Conservation (phyloP, 2,888 invertebrate genomes). For the Nemotelus nigrinus region DNA sequence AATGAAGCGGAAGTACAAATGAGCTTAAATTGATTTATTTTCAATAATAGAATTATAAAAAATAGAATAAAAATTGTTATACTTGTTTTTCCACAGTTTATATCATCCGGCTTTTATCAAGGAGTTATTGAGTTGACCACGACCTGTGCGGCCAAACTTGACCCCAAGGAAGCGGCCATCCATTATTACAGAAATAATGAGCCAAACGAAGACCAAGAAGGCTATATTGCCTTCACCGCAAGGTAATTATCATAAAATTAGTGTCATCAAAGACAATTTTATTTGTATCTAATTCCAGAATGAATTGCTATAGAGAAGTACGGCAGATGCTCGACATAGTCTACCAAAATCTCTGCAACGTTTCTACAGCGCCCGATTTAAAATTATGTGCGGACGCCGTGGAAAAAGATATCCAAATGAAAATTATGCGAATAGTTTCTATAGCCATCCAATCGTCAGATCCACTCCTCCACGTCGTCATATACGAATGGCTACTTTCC, state of each 20-base stretch:
- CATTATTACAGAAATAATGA: slow-evolving; percentile 89
- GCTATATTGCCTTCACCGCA: slow-evolving; percentile 76
- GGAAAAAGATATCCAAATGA: slow-evolving; percentile 54
- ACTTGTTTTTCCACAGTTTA: slow-evolving; percentile 65
- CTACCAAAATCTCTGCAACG: slow-evolving; percentile 58
- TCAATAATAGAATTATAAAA: no score
- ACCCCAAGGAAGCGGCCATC: slow-evolving; percentile 86
- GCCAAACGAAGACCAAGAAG: slow-evolving; percentile 84
- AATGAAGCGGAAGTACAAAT: no score
- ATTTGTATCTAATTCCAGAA: slow-evolving; percentile 66
- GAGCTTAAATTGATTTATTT: no score
- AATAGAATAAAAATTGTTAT: not conserved
- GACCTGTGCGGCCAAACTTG: slow-evolving; percentile 85
- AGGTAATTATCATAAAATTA: slow-evolving; percentile 60
- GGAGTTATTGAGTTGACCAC: slow-evolving; percentile 90
- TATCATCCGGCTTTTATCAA: slow-evolving; percentile 81
- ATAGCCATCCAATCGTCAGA: slow-evolving; percentile 78
- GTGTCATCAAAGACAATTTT: not conserved
- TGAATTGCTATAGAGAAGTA: slow-evolving; percentile 90
- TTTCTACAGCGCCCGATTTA: slow-evolving; percentile 58
- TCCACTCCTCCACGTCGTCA: slow-evolving; percentile 87
- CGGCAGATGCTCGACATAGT: slow-evolving; percentile 77
- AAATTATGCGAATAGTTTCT: slow-evolving; percentile 72
- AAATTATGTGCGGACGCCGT: slow-evolving; percentile 51
- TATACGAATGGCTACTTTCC: slow-evolving; percentile 93